Percentiles rank a stretch among this genome's conserved stretches.
Evolutionary conservation across 92 coral and sea anemone species (phyloP).

Genomic region (Actinostola sp.): DNA sequence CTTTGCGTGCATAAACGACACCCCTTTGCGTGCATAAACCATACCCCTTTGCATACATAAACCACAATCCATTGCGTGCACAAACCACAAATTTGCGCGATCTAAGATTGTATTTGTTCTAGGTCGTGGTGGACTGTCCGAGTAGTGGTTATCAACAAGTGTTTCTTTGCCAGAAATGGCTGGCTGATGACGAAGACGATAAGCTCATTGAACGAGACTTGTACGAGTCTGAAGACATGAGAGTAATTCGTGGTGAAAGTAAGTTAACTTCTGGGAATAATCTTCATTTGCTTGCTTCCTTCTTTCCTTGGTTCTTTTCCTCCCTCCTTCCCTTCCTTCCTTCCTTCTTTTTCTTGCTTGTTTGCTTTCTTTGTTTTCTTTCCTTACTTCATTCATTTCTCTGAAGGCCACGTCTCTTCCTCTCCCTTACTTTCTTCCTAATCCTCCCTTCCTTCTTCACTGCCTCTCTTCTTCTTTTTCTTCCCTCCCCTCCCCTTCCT

Average conservation of each 20-base stretch:
- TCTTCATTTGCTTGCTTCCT: too few species aligned
- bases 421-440: background rate
- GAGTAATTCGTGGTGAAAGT: conserved; percentile 90
- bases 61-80: too few species aligned
- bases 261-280: conserved; percentile 31
- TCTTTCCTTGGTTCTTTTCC: background rate
- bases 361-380: too few species aligned
- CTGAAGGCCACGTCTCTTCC: background rate
- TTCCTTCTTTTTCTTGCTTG: background rate
- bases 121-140: conserved; percentile 96
- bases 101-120: background rate
- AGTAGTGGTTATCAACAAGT: conserved; percentile 92
- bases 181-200: conserved; percentile 98
- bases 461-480: background rate
- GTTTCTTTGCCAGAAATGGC: conserved; percentile 94
- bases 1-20: too few species aligned
- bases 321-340: background rate
- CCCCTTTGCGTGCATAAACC: too few species aligned
- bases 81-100: too few species aligned
- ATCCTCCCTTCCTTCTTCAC: background rate
- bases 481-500: too few species aligned
- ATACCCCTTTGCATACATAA: too few species aligned
- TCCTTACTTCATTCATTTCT: background rate
- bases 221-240: conserved; percentile 97
- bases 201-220: conserved; percentile 88